Evolutionary conservation across 2,797 vertebrate species (phyloP), one percentile per base, ranked within the genome.

Genomic region (Amazona ochrocephala): DNA sequence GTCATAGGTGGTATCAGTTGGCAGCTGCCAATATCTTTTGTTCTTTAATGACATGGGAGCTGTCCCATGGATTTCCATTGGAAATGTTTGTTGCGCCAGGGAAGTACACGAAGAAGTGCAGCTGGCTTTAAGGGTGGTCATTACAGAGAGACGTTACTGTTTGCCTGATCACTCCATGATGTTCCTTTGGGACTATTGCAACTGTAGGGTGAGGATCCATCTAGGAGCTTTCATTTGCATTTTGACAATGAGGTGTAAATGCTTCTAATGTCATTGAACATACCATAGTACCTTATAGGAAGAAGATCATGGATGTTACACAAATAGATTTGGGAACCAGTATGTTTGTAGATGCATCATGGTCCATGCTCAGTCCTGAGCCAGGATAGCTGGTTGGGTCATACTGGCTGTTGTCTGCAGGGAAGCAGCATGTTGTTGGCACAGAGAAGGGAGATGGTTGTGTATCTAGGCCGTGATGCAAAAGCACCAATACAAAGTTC

Each of bases 61-160:
- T 91, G 65, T n/a, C 78, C 78, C 47, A 71, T 67, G 67, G 71
- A 29, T 90, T 94, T 90, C 77, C 56, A 58, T 88, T 76, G 58
- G 80, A 61, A 93, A 70, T 22, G 51, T 34, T 73, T 56, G 13
- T 32, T 58, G 79, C 82, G 54, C 34, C 1, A 50, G 30, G 67
- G 5, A 42, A 23, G 16, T 51, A 32, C 45, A 24, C 11, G 66
- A 75, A 44, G 32, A n/a, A 42, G 7, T 56, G 32, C 67, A 84
- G 29, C 56, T 85, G 68, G 26, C 32, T 86, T 66, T 75, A 61
- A 34, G 61, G 42, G 44, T 48, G 47, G 21, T 70, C 15, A 10
- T 77, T 66, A 32, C 58, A 45, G 48, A 48, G 58, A 64, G 41
- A 37, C 14, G 5, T n/a, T 16, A 9, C 48, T 16, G 44, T 56